Evolutionary conservation across 2,888 invertebrate species (phyloP), one percentile per base, ranked within the genome.

Genomic region (Melitaea athalia): DNA sequence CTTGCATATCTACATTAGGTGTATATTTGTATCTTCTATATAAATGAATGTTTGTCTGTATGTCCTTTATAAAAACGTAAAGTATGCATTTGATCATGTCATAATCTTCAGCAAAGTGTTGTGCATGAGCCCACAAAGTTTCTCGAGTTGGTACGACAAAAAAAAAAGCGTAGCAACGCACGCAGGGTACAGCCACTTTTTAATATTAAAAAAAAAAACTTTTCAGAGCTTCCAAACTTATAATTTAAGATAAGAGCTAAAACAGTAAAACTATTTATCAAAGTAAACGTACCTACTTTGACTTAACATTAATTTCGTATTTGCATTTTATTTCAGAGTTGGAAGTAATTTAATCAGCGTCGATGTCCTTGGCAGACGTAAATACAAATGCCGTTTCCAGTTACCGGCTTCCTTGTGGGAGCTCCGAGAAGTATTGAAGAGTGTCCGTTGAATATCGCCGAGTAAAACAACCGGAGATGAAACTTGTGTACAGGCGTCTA

Each of bases 401-500:
- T 69, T 71, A 69, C 49, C 59, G 69, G 53, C 67, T 63, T 68
- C 67, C 65, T 61, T 63, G 70, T 64, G 69, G 70, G 63, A 65
- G 79, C 78, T 31, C 17, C 24, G 53, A 38, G 38, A 31, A 33
- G 78, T 78, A 79, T 79, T 84, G 83, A 76, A 82, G 82, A 82
- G 81, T 85, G 84, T 84, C 84, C 85, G 83, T 24, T 69, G 72
- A 67, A 72, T 64, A 64, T 62, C 78, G 57, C 55, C 62, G 60
- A 71, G 64, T 72, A 61, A 69, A 67, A 72, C 69, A 71, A 69
- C 71, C 67, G 73, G 73, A 73, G 71, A 73, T 73, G 72, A 71
- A 67, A 71, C 69, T 65, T 57, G 71, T 69, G 62, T 68, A 57
- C 53, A 69, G 71, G 63, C 52, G 63, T 65, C 67, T 69, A 64